Conservation (phyloP, 2,797 vertebrate species). For the Megalops cyprinoides region DNA sequence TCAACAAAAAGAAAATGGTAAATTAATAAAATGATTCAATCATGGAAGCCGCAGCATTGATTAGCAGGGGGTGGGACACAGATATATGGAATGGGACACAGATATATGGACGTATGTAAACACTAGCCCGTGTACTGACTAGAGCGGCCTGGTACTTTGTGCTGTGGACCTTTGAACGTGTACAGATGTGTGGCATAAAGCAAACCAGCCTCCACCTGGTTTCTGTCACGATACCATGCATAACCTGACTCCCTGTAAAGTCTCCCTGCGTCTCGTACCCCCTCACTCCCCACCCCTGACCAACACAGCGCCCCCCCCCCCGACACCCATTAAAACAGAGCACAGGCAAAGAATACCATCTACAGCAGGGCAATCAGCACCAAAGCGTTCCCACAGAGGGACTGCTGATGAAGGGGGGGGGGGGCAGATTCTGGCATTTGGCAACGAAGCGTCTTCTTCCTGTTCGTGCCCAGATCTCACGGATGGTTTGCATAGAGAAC, state of each 20-base stretch:
- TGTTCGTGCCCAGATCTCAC: not conserved
- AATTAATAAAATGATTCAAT: too few species aligned
- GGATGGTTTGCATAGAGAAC: not conserved
- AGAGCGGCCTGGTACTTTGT: not conserved
- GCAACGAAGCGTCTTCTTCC: not conserved
- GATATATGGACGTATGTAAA: too few species aligned
- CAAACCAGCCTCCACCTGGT: not conserved
- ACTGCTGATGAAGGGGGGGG: not conserved
- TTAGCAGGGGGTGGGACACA: too few species aligned
- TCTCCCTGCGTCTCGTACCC: not conserved
- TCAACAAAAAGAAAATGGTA: too few species aligned
- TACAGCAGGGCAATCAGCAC: not conserved
- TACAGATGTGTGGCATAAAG: not conserved
- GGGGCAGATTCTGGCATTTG: not conserved
- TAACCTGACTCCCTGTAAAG: not conserved
- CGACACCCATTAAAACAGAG: slow-evolving; percentile 10
- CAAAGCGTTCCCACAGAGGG: not conserved
- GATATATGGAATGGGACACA: too few species aligned
- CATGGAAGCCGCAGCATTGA: too few species aligned
- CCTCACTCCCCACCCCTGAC: too few species aligned
- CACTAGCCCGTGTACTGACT: too few species aligned
- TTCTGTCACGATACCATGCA: not conserved
- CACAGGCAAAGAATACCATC: not conserved
- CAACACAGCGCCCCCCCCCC: not conserved
- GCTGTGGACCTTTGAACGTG: not conserved